Evolutionary conservation across 2,888 invertebrate genomes (phyloP), one percentile per base, ranked within the genome.

Genomic region (Drosophila nr. perissopoda): DNA sequence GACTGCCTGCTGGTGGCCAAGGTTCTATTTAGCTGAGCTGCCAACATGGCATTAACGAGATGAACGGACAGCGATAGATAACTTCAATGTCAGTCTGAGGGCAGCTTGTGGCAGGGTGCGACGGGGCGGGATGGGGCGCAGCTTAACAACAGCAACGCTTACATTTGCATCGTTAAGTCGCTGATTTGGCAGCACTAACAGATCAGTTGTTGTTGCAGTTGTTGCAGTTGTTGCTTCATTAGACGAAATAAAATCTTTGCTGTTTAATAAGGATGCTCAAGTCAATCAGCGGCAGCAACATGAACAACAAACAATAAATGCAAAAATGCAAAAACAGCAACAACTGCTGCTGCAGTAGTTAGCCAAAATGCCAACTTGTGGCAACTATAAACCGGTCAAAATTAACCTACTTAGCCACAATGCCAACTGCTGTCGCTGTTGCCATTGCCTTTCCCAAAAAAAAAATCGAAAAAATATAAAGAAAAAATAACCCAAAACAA

Each of bases 381-480:
- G 78, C 81, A 64, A 70, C 85, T 74, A 80, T 81, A 88, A 89
- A 89, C 88, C 91, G 91, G 91, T 91, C 77, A 89, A 89, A 89
- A 89, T 91, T 89, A 89, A 89, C 89, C 89, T 91, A 89, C 91
- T 91, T 91, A 84, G 70, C 59, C 63, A 59, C 81, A 64, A 54
- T 59, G 69, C 75, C 75, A 79, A 80, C 85, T 77, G 76, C 77
- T 59, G 71, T 72, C 62, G 76, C 62, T 46, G 63, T 61, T 59
- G 52, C 51, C 48, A 13, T 66, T 49, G 42, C 69, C 70, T 70
- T 70, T 70, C 68, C 54, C 62, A 58, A 59, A 68, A 25, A 38
- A 31, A 48, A 21, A 54, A 64, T 42, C 31, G 10, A 51, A 49
- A 52, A 36, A 29, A 64, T 60, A 53, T 7, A 51, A 16, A 52